Evolutionary conservation across 2,113 vertebrate genomes (phyloP).

Genomic region (Laterallus jamaicensis): DNA sequence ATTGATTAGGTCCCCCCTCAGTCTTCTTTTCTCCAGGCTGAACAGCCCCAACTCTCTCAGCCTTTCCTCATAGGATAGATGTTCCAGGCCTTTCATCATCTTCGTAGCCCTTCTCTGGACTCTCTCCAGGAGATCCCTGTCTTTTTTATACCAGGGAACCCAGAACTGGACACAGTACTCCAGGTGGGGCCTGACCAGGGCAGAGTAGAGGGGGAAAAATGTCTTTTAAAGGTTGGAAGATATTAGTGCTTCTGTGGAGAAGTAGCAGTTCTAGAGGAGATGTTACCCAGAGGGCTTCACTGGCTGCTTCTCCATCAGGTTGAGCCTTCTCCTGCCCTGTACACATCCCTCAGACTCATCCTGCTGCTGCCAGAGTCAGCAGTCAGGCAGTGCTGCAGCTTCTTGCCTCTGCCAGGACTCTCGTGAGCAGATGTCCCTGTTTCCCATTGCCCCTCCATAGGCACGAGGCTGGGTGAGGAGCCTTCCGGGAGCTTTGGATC

Average conservation of each 20-base stretch:
- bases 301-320: background rate
- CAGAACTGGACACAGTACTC: no score
- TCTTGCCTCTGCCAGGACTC: background rate
- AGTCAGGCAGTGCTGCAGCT: background rate
- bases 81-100: no score
- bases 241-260: background rate
- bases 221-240: background rate
- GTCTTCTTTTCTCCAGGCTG: no score
- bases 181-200: no score
- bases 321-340: background rate
- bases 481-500: background rate
- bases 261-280: background rate
- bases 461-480: fast-evolving
- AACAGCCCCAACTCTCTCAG: no score
- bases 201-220: background rate
- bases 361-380: fast-evolving
- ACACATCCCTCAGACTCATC: fast-evolving
- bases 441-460: fast-evolving
- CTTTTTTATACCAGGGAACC: no score
- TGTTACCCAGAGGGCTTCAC: background rate
- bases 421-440: background rate
- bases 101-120: no score
- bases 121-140: no score
- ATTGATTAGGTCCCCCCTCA: no score
- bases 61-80: no score